A percentile compares a stretch with the other conserved stretches of the same genome.
Conservation (phyloP, 2,888 invertebrate genomes). For the Agrochola lota region DNA sequence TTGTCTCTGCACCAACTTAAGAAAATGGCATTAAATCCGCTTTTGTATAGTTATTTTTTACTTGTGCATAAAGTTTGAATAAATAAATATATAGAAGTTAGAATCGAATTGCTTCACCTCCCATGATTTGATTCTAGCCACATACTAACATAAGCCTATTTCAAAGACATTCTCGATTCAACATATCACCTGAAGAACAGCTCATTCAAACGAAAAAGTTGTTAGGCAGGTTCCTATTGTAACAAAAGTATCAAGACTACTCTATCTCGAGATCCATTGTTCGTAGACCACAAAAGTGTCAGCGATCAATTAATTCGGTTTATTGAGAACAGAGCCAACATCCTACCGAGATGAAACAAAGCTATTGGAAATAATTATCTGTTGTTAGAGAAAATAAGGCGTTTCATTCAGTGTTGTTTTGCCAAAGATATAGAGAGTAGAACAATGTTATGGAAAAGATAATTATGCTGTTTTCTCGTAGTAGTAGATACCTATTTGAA, state of each 20-base stretch:
- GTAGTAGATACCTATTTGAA: background rate
- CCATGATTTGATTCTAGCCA: too few species aligned
- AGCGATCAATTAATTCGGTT: conserved; percentile 76
- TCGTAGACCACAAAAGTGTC: conserved; percentile 70
- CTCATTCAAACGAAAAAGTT: background rate
- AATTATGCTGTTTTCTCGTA: background rate
- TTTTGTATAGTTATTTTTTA: too few species aligned
- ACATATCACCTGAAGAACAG: background rate
- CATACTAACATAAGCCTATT: background rate
- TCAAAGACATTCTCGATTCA: background rate
- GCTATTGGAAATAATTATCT: conserved; percentile 69
- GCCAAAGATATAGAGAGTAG: background rate
- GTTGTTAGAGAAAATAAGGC: conserved; percentile 55
- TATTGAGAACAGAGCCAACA: conserved; percentile 72
- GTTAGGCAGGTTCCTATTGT: background rate
- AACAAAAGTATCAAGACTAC: conserved; percentile 65
- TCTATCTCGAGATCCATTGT: conserved; percentile 62
- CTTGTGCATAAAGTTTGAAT: too few species aligned
- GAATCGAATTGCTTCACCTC: too few species aligned
- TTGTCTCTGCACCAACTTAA: too few species aligned
- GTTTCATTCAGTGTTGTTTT: conserved; percentile 26
- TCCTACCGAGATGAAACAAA: conserved; percentile 64
- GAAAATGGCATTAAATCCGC: too few species aligned
- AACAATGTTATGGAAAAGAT: conserved; percentile 3
- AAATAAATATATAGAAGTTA: background rate